Conservation (phyloP, 2,113 vertebrate species). For the Dolichotis patagonum region DNA sequence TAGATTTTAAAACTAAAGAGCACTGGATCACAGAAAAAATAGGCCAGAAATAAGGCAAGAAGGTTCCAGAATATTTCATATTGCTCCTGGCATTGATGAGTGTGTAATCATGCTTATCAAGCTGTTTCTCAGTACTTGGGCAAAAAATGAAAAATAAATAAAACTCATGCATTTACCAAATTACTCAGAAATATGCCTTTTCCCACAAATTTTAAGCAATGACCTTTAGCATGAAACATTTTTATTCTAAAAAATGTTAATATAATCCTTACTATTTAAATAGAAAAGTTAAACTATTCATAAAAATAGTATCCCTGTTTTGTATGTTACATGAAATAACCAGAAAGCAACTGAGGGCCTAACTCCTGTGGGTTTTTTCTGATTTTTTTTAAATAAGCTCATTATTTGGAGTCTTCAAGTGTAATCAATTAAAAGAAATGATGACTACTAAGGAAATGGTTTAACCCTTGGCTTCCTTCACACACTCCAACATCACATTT, state of each 20-base stretch:
- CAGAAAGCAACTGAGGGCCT: not conserved
- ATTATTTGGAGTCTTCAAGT: slow-evolving; percentile 14
- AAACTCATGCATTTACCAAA: not conserved
- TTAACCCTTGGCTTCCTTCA: slow-evolving; percentile 21
- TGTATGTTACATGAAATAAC: not conserved
- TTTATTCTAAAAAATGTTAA: slow-evolving; percentile 38
- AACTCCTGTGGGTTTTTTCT: slow-evolving; percentile 29
- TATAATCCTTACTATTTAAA: slow-evolving; percentile 46
- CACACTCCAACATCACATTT: not conserved
- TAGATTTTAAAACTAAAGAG: not conserved
- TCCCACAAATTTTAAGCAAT: slow-evolving; percentile 6
- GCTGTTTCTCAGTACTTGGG: not conserved
- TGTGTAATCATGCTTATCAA: not conserved
- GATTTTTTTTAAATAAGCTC: slow-evolving; percentile 30
- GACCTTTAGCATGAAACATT: not conserved
- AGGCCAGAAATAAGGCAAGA: not conserved
- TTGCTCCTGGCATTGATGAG: not conserved
- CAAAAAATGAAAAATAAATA: not conserved
- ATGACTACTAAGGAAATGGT: not conserved
- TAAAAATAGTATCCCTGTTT: not conserved
- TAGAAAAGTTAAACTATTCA: slow-evolving; percentile 41
- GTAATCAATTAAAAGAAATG: not conserved
- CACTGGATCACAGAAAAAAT: not conserved
- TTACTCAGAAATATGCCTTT: not conserved
- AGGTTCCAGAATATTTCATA: slow-evolving; percentile 1